phyloP scores from a whole-genome alignment of 2,888 invertebrate species.

The Peribatodes rhomboidaria region DNA sequence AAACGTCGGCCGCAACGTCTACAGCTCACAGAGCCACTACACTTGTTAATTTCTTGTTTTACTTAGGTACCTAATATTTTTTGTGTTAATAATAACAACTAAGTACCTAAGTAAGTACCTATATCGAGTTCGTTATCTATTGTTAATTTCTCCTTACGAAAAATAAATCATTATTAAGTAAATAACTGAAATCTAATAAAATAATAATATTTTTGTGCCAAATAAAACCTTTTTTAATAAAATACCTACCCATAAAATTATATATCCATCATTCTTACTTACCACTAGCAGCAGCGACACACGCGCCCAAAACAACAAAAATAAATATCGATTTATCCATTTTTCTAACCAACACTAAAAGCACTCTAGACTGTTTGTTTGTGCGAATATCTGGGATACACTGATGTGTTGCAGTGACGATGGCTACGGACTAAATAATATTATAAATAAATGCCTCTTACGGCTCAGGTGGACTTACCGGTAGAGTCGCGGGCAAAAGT shows the following conservation, averaged over 20 bases:
- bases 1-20: too few species aligned
- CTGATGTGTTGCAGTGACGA: slow-evolving; percentile 44
- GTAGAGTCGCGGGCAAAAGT: slow-evolving; percentile 65
- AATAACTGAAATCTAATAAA: too few species aligned
- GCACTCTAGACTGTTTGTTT: slow-evolving; percentile 42
- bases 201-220: too few species aligned
- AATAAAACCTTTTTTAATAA: background rate
- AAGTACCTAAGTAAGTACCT: too few species aligned
- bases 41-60: too few species aligned
- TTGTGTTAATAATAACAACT: too few species aligned
- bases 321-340: slow-evolving; percentile 64
- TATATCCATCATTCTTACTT: slow-evolving; percentile 53
- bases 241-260: background rate
- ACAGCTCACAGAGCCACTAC: too few species aligned
- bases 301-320: slow-evolving; percentile 56
- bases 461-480: slow-evolving; percentile 70
- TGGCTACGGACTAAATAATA: slow-evolving; percentile 45
- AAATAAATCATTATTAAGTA: too few species aligned
- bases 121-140: too few species aligned
- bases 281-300: slow-evolving; percentile 64
- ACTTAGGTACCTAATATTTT: too few species aligned
- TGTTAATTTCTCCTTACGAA: too few species aligned
- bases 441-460: slow-evolving; percentile 45
- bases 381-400: slow-evolving; percentile 27
- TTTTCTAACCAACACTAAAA: slow-evolving; percentile 39